Percentiles rank a stretch among this genome's conserved stretches.
phyloP scores from a whole-genome alignment of 2,888 invertebrate species.

The Halictus ligatus region DNA sequence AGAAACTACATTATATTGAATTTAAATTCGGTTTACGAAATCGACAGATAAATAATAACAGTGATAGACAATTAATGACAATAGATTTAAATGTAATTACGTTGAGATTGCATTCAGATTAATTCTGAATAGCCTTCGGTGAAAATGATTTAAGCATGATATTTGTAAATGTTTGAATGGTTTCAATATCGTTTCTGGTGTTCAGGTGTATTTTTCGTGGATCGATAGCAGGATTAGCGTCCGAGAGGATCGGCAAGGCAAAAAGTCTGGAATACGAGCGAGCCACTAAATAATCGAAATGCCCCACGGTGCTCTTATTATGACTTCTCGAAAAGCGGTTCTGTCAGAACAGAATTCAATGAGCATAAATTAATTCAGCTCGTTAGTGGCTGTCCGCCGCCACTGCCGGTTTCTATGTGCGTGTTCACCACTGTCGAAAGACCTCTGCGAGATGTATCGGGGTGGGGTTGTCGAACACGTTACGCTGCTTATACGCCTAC shows the following conservation, averaged over 20 bases:
- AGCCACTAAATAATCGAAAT: constrained; percentile 71
- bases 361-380: constrained; percentile 79
- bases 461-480: constrained; percentile 28
- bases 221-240: background rate
- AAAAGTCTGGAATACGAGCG: constrained; percentile 18
- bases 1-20: too few species aligned
- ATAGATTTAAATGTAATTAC: too few species aligned
- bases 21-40: too few species aligned
- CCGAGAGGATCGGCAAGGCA: background rate
- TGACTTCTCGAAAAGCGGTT: constrained; percentile 75
- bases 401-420: constrained; percentile 45
- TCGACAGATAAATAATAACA: too few species aligned
- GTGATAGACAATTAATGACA: too few species aligned
- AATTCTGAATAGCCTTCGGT: too few species aligned
- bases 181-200: too few species aligned
- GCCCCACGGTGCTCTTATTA: constrained; percentile 71
- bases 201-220: background rate
- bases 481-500: constrained; percentile 17
- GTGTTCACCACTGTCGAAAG: constrained; percentile 41
- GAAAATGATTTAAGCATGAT: too few species aligned
- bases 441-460: constrained; percentile 37
- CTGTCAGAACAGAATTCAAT: constrained; percentile 71
- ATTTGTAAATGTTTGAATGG: too few species aligned
- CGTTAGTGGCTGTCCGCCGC: constrained; percentile 69
- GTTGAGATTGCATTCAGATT: too few species aligned